These are phyloP conservation scores for Lepidocolaptes lacrymiger DNA, from an alignment of 2,797 vertebrate species.

Conservation along the genomic window DNA sequence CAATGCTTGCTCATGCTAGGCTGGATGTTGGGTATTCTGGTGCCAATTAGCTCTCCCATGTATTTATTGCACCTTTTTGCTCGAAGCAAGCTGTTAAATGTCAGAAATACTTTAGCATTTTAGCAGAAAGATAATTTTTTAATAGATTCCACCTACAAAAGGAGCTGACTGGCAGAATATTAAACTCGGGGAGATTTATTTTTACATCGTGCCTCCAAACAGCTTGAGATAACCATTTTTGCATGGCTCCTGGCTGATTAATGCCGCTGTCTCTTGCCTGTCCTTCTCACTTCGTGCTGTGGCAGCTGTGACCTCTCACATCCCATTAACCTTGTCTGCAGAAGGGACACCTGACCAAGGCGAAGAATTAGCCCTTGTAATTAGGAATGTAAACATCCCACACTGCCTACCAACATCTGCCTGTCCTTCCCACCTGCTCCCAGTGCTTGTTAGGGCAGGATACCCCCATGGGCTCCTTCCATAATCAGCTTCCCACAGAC, in stretches of 20 bases:
- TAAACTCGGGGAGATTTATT: constrained; percentile 57
- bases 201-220: constrained; percentile 41
- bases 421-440: not conserved
- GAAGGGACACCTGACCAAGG: constrained; percentile 72
- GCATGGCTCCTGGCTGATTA: constrained; percentile 46
- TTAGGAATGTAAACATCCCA: constrained; percentile 67
- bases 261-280: constrained; percentile 41
- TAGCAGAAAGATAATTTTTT: constrained; percentile 60
- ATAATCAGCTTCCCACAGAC: not conserved
- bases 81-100: constrained; percentile 62
- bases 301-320: constrained; percentile 70
- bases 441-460: not conserved
- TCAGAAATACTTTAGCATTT: constrained; percentile 60
- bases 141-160: constrained; percentile 69
- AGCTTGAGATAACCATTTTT: constrained; percentile 40
- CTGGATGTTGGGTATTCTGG: not conserved
- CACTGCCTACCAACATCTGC: not conserved
- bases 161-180: constrained; percentile 66
- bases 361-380: constrained; percentile 56
- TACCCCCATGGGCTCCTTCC: not conserved
- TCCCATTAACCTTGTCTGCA: constrained; percentile 75
- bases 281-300: not conserved
- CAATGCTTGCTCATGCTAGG: not conserved
- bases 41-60: constrained; percentile 65
- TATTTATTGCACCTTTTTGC: constrained; percentile 53